Evolutionary conservation across 2,888 invertebrate genomes (phyloP).

Genomic region (Leptinotarsa rubiginosa): DNA sequence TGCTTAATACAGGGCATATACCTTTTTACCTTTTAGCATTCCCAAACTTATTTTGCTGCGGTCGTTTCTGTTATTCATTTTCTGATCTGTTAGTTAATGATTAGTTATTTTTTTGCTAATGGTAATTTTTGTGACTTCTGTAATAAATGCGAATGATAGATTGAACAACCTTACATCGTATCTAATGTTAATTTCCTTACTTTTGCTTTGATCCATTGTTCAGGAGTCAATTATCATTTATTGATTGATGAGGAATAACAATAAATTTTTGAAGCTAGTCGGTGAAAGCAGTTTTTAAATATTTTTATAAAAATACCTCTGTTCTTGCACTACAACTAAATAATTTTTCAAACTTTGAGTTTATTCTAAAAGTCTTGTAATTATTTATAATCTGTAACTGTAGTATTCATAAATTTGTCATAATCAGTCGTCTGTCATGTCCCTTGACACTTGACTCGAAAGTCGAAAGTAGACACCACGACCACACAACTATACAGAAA

Average conservation of each 20-base stretch:
- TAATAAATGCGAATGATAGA: conserved; percentile 35
- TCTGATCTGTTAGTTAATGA: conserved; percentile 17
- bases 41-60: conserved; percentile 64
- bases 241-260: conserved; percentile 30
- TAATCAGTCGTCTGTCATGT: not conserved
- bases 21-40: conserved; percentile 65
- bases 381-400: not conserved
- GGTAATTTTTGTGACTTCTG: conserved; percentile 30
- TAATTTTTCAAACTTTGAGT: not conserved
- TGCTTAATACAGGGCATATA: conserved; percentile 54
- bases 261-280: conserved; percentile 4
- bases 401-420: not conserved
- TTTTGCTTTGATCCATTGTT: conserved; percentile 45
- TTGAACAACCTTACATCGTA: not conserved
- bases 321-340: not conserved
- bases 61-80: conserved; percentile 58
- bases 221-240: conserved; percentile 39
- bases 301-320: not conserved
- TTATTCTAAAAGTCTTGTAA: not conserved
- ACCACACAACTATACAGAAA: too few species aligned
- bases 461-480: too few species aligned
- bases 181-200: conserved; percentile 36
- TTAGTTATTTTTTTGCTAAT: conserved; percentile 2
- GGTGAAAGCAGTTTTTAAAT: not conserved
- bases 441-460: too few species aligned